Evolutionary conservation across 2,797 vertebrate species (phyloP).

Genomic region (Sylvilagus floridanus): DNA sequence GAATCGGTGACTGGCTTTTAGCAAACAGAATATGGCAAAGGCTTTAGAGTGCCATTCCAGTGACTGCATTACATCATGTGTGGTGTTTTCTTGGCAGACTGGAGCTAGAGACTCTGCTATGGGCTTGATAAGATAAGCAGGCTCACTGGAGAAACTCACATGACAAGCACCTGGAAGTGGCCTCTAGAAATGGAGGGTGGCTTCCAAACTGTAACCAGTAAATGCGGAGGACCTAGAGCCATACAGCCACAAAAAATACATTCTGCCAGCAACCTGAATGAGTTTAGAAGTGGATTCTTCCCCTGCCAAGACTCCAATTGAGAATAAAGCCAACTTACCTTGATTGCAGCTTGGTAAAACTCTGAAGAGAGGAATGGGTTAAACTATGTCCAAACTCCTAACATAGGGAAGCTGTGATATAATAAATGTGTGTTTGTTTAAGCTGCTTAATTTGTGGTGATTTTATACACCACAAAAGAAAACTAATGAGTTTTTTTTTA

Average conservation of each 20-base stretch:
- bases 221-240: not conserved
- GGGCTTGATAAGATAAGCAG: not conserved
- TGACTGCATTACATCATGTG: not conserved
- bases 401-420: not conserved
- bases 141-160: not conserved
- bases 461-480: not conserved
- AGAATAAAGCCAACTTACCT: not conserved
- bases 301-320: not conserved
- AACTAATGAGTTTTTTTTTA: no score
- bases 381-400: not conserved
- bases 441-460: not conserved
- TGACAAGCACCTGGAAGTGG: not conserved
- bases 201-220: not conserved
- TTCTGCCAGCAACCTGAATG: not conserved
- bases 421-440: not conserved
- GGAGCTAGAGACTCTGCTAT: not conserved
- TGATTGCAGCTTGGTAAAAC: not conserved
- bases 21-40: not conserved
- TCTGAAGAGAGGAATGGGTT: not conserved
- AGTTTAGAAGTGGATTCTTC: not conserved
- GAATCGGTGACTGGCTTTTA: not conserved
- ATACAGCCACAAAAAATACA: not conserved
- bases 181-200: not conserved
- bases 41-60: not conserved
- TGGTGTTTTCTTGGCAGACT: not conserved